Base-by-base conservation (phyloP, 2,113 vertebrate genomes). In the Gopherus flavomarginatus region DNA sequence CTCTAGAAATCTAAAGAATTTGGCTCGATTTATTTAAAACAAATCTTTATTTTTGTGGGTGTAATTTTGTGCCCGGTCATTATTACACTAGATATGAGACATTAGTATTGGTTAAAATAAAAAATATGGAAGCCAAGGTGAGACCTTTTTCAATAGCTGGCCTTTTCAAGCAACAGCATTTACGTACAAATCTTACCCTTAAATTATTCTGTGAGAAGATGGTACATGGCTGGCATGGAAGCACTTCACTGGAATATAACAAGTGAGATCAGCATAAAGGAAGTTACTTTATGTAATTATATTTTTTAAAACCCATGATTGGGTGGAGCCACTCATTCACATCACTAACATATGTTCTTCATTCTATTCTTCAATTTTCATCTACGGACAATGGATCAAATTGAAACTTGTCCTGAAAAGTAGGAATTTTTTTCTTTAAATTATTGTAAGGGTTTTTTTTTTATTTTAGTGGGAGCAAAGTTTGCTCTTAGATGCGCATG, bases 391-490 rank as follows among this genome's bases (percentile, higher is more conserved):
- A 89, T 86, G 49, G 26, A 49, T 88, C 87, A n/a, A 89, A 47
- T 81, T 84, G 78, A 89, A 92, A 47, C 72, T 95, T 84, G 44
- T 62, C 83, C 47, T 92, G 83, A 86, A 92, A 92, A 92, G 91
- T 26, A 42, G 86, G 2, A 0, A 3, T 6, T 14, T 3, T 0
- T 86, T 50, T 44, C 84, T 92, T 81, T 84, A 56, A 92, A 82
- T 93, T 93, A 80, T 44, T 92, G 49, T 85, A 89, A 81, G 22
- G 84, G 85, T 77, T 2, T 79, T 22, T 93, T 95, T 79, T 22
- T 62, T 82, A 42, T 93, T 95, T 88, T 96, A 96, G 96, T 88
- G 90, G 95, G 94, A 90, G 95, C 94, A 92, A 89, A 90, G 5
- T 59, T 72, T 90, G 72, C 80, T 90, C 85, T 89, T 94, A 95